These are phyloP conservation scores for Coracias cyanogaster DNA, from an alignment of 2,797 vertebrate species.

Conservation along the genomic window DNA sequence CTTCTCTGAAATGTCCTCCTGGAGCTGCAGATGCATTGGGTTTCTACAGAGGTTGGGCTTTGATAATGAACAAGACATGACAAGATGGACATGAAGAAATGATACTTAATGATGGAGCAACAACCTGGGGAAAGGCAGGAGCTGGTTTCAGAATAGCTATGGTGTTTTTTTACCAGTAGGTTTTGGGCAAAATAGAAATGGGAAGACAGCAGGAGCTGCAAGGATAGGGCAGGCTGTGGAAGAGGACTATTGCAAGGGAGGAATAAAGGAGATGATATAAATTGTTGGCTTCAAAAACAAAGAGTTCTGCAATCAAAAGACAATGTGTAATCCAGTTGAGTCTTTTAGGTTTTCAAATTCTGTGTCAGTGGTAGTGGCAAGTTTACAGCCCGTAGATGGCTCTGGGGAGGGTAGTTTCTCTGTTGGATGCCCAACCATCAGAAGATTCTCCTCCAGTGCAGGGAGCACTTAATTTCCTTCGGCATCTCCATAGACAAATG, in stretches of 20 bases:
- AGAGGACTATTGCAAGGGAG: not conserved
- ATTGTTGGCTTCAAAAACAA: not conserved
- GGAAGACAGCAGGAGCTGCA: not conserved
- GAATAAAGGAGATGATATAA: not conserved
- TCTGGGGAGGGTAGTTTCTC: not conserved
- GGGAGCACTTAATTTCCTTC: too few relatives aligned
- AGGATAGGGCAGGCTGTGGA: not conserved
- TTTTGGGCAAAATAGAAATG: not conserved
- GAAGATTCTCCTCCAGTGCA: too few relatives aligned
- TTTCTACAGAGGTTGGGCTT: not conserved
- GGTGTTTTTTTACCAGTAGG: not conserved
- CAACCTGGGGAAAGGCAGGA: not conserved
- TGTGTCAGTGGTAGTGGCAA: too few relatives aligned
- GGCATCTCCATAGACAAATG: not conserved
- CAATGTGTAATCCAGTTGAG: not conserved
- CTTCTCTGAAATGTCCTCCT: not conserved
- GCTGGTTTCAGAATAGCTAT: not conserved
- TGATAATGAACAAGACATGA: not conserved
- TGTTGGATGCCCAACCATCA: too few relatives aligned
- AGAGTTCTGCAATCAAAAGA: not conserved
- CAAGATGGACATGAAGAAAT: not conserved
- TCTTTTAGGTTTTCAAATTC: not conserved
- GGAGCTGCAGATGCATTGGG: not conserved
- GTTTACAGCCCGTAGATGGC: not conserved
- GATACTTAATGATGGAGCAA: not conserved